phyloP scores from a whole-genome alignment of 2,113 vertebrate species.

The Octodon degus region DNA sequence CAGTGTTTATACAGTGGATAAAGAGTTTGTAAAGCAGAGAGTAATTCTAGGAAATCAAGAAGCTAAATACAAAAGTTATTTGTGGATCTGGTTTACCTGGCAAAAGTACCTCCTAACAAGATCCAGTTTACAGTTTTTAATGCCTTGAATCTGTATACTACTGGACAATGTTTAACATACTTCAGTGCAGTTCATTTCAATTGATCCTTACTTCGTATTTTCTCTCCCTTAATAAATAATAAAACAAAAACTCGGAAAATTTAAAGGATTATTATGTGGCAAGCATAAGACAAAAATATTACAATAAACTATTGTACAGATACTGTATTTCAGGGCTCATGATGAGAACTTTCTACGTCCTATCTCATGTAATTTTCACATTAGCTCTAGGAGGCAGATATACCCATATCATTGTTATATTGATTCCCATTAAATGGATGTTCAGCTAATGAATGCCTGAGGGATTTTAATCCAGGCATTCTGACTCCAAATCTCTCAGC shows the following conservation, averaged over 20 bases:
- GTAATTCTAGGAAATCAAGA: not conserved
- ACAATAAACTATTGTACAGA: not conserved
- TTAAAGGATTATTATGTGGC: not conserved
- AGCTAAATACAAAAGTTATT: not conserved
- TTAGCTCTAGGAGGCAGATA: not conserved
- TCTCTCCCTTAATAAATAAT: not conserved
- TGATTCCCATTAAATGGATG: constrained; percentile 3
- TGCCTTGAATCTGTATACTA: not conserved
- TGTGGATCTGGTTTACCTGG: not conserved
- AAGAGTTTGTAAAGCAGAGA: not conserved
- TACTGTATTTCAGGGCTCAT: not conserved
- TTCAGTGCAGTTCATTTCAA: not conserved
- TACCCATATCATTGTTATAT: not conserved
- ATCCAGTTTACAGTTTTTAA: not conserved
- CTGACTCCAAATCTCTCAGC: not conserved
- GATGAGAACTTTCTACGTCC: not conserved
- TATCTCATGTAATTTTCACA: not conserved
- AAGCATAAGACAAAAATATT: constrained; percentile 10
- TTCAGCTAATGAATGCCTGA: not conserved
- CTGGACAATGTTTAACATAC: not conserved
- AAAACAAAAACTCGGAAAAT: not conserved
- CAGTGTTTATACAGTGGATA: not conserved
- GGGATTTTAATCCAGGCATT: not conserved
- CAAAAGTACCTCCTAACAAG: not conserved
- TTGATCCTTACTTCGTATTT: constrained; percentile 1